Evolutionary conservation across 2,113 vertebrate genomes (phyloP).

Genomic region (Nyctibius bracteatus): DNA sequence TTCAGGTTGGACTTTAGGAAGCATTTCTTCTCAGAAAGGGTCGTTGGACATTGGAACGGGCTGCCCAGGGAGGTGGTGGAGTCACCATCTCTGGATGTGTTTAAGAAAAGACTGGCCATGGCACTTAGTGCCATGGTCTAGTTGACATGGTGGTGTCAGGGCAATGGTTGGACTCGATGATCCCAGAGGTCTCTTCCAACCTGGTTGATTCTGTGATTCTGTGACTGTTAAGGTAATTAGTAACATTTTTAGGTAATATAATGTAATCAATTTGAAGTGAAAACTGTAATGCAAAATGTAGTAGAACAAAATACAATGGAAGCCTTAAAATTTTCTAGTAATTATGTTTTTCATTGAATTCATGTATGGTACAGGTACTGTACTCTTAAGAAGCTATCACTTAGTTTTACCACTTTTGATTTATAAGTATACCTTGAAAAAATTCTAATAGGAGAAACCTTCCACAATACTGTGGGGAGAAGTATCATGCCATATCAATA

Average conservation of each 20-base stretch:
- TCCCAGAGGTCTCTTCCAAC: too few relatives aligned
- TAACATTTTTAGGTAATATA: not conserved
- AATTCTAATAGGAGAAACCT: not conserved
- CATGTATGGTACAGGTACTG: not conserved
- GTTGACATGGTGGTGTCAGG: too few relatives aligned
- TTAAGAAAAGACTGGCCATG: too few relatives aligned
- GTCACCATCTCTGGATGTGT: too few relatives aligned
- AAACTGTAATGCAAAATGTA: not conserved
- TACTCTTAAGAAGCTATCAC: not conserved
- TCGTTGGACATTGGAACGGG: too few relatives aligned
- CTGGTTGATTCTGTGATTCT: too few relatives aligned
- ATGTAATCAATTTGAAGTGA: not conserved
- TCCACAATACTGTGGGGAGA: not conserved
- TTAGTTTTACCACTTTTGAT: not conserved
- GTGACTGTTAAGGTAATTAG: not conserved
- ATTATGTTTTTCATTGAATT: not conserved
- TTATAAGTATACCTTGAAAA: not conserved
- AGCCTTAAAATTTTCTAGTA: not conserved
- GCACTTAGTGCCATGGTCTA: too few relatives aligned
- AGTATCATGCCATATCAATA: not conserved
- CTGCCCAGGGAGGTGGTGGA: too few relatives aligned
- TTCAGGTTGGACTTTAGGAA: too few relatives aligned
- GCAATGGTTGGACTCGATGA: too few relatives aligned
- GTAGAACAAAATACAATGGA: not conserved
- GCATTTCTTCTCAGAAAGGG: too few relatives aligned